phyloP scores from a whole-genome alignment of 2,888 invertebrate genomes.

The Drosophila subquinaria region DNA sequence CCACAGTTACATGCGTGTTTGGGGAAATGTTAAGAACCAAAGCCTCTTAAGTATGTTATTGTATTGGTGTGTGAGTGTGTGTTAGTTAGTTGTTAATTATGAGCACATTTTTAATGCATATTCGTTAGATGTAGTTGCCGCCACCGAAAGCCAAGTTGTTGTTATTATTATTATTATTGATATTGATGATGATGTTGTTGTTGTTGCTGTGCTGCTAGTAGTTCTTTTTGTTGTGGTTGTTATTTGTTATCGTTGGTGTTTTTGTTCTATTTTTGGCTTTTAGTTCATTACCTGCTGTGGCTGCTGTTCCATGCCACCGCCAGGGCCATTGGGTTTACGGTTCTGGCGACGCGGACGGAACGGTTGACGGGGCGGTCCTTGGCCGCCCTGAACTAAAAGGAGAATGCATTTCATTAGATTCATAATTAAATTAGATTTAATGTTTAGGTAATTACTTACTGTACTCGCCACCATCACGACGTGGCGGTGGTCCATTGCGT shows the following conservation, averaged over 20 bases:
- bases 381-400: conserved; percentile 66
- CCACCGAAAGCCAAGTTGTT: conserved; percentile 64
- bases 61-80: conserved; percentile 23
- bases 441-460: conserved; percentile 51
- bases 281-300: conserved; percentile 85
- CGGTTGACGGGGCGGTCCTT: conserved; percentile 86
- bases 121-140: conserved; percentile 61
- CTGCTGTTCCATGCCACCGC: conserved; percentile 83
- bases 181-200: conserved; percentile 51
- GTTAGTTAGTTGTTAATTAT: conserved; percentile 48
- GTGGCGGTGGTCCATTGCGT: conserved; percentile 87
- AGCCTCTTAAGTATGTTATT: conserved; percentile 60
- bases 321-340: conserved; percentile 82
- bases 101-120: conserved; percentile 55
- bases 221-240: conserved; percentile 50
- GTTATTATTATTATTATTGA: conserved; percentile 31
- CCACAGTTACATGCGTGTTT: conserved; percentile 28
- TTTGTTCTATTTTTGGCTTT: conserved; percentile 59
- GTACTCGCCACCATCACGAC: conserved; percentile 82
- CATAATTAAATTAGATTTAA: too few species aligned
- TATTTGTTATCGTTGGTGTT: conserved; percentile 63
- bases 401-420: not conserved
- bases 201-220: conserved; percentile 40
- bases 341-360: conserved; percentile 83
- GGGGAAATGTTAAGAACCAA: conserved; percentile 62